These are phyloP conservation scores for Hyles vespertilio DNA, from an alignment of 1,140 invertebrate genomes.

Conservation along the genomic window DNA sequence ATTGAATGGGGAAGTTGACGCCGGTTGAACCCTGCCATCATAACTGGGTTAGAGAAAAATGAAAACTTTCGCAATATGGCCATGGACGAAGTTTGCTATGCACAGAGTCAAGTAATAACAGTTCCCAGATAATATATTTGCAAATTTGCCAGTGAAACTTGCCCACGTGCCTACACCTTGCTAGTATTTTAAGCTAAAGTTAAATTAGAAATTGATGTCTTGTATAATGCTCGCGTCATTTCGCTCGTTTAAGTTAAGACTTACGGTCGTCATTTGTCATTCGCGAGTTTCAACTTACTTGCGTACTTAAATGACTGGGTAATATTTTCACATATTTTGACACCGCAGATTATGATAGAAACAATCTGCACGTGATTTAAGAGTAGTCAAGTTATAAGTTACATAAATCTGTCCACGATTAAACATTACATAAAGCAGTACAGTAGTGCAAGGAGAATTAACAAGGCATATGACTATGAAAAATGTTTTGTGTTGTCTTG, in stretches of 20 bases:
- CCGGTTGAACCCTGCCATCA: constrained; percentile 30
- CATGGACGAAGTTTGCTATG: constrained; percentile 31
- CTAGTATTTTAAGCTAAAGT: constrained; percentile 22
- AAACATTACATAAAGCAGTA: no score
- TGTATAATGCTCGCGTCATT: constrained; percentile 1
- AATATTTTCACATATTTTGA: no score
- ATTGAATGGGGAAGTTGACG: constrained; percentile 27
- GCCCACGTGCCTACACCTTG: constrained; percentile 14
- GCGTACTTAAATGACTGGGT: no score
- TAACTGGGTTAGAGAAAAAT: constrained; percentile 58
- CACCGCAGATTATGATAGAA: no score
- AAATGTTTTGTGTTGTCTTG: no score
- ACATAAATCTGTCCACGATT: no score
- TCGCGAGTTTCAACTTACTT: background rate
- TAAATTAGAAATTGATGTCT: constrained; percentile 16
- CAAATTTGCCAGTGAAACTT: constrained; percentile 28
- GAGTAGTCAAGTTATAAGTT: no score
- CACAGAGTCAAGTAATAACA: constrained; percentile 40
- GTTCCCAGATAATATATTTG: constrained; percentile 31
- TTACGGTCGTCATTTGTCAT: background rate
- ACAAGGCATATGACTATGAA: no score
- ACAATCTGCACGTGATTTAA: no score
- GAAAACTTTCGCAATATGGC: constrained; percentile 54
- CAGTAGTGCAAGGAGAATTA: no score
- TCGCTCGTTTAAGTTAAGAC: background rate